Conservation (phyloP, 2,888 invertebrate species). For the Clusia tigrina region DNA sequence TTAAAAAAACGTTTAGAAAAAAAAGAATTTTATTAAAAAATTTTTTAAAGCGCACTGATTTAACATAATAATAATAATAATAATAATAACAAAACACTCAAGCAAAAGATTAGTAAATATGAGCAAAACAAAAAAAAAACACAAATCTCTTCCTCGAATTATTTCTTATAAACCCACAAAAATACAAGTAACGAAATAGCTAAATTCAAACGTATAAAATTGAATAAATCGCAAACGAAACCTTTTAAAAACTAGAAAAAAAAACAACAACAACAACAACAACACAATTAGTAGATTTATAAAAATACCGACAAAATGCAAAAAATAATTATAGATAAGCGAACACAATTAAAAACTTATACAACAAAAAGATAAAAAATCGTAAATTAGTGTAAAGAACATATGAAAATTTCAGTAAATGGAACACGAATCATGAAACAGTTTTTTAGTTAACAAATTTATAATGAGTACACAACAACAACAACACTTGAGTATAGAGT, state of each 20-base stretch:
- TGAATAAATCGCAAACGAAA: constrained; percentile 12
- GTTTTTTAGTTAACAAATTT: constrained; percentile 37
- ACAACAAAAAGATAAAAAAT: constrained; percentile 10
- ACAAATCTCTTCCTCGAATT: constrained; percentile 41
- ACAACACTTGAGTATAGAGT: constrained; percentile 16
- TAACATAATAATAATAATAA: background rate
- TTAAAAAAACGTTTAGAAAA: background rate
- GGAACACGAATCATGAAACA: constrained; percentile 16
- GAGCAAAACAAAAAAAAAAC: constrained; percentile 29
- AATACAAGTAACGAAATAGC: constrained; percentile 28
- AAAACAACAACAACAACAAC: constrained; percentile 20
- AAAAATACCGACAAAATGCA: constrained; percentile 32
- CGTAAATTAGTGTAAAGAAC: constrained; percentile 16
- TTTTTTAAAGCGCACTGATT: constrained; percentile 21
- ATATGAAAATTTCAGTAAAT: constrained; percentile 7
- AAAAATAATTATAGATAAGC: constrained; percentile 21
- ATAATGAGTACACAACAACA: constrained; percentile 11
- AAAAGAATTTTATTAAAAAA: constrained; percentile 13
- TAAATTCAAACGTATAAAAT: constrained; percentile 27
- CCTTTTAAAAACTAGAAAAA: constrained; percentile 15
- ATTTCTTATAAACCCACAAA: constrained; percentile 34
- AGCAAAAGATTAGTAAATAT: constrained; percentile 34
- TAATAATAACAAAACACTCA: constrained; percentile 32
- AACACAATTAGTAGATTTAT: constrained; percentile 40
- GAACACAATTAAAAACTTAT: constrained; percentile 26